Conservation (phyloP, 2,797 vertebrate species). For the Cossypha niveicapilla region DNA sequence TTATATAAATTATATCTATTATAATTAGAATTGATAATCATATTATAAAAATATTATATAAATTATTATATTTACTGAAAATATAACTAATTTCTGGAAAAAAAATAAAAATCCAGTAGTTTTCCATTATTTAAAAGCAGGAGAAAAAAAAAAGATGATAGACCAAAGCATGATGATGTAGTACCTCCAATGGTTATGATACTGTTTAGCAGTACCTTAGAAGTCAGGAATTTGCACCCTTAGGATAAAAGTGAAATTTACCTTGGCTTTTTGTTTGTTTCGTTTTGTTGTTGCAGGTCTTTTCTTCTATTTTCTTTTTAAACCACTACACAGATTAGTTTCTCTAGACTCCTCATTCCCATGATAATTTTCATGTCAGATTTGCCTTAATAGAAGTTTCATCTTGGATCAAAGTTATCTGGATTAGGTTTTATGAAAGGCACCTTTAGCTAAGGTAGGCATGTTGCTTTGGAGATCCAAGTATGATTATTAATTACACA, state of each 20-base stretch:
- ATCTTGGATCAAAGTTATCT: not conserved
- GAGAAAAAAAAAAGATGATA: not conserved
- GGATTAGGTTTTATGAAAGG: not conserved
- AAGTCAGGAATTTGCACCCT: not conserved
- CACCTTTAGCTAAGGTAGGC: not conserved
- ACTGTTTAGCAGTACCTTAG: not conserved
- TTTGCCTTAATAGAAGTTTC: not conserved
- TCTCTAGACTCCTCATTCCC: not conserved
- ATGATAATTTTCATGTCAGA: not conserved
- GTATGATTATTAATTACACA: not conserved
- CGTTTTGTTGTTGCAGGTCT: not conserved
- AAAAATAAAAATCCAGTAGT: not conserved
- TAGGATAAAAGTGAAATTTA: not conserved
- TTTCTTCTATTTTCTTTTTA: not conserved
- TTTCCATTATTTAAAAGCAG: not conserved
- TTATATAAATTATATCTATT: too few species aligned
- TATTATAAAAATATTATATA: too few species aligned
- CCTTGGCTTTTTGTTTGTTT: not conserved
- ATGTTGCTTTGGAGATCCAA: not conserved
- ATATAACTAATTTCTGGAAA: not conserved
- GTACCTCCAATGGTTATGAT: not conserved
- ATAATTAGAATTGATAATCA: too few species aligned
- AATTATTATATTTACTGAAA: conserved; percentile 8
- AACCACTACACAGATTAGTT: not conserved
- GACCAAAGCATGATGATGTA: not conserved